Evolutionary conservation across 2,888 invertebrate species (phyloP).

Genomic region (Brachypalpus laphriformis): DNA sequence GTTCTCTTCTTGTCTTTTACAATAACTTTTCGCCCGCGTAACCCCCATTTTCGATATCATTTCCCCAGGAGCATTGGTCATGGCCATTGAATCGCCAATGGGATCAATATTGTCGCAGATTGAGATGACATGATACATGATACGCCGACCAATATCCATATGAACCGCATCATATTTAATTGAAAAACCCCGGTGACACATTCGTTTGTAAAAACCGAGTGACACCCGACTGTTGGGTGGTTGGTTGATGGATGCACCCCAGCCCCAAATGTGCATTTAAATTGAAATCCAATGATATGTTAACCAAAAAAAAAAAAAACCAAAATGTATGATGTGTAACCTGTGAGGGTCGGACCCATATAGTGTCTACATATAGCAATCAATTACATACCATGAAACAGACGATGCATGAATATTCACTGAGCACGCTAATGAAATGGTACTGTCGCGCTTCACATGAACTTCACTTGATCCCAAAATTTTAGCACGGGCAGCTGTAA

Average conservation of each 20-base stretch:
- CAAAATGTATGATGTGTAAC: background rate
- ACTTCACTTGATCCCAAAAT: slow-evolving; percentile 94
- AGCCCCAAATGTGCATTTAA: background rate
- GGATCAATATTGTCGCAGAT: no score
- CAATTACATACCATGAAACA: slow-evolving; percentile 86
- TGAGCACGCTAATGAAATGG: slow-evolving; percentile 93
- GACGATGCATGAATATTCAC: slow-evolving; percentile 93
- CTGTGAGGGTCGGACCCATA: background rate
- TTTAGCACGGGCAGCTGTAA: slow-evolving; percentile 92
- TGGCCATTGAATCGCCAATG: no score
- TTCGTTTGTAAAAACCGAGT: background rate
- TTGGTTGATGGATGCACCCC: background rate
- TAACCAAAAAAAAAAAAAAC: background rate
- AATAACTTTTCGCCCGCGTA: no score
- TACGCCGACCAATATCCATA: no score
- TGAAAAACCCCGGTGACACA: slow-evolving; percentile 1
- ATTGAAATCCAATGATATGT: background rate
- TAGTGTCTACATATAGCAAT: background rate
- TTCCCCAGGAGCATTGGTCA: no score
- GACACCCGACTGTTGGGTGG: no score
- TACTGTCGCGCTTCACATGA: slow-evolving; percentile 95
- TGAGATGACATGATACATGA: no score
- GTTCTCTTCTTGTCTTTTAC: no score
- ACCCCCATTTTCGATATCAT: no score
- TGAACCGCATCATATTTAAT: slow-evolving; percentile 3